Conservation (phyloP, 2,113 vertebrate species). For the Ictalurus furcatus region DNA sequence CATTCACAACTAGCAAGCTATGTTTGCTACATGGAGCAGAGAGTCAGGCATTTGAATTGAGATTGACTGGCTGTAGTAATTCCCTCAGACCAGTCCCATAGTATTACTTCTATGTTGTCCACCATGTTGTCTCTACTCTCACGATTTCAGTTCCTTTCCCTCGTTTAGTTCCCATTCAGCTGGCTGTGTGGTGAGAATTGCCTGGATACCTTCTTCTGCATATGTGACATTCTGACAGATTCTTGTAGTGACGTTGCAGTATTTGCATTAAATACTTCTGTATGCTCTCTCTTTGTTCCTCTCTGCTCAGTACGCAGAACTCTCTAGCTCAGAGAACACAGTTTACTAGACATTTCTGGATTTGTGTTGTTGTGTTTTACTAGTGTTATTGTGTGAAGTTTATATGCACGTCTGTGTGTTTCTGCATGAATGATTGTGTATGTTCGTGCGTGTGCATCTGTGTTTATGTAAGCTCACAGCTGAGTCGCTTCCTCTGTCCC, state of each 20-base stretch:
- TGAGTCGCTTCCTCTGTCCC: conserved; percentile 37
- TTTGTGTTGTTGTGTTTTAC: background rate
- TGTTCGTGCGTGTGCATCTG: conserved; percentile 47
- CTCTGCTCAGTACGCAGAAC: background rate
- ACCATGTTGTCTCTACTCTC: background rate
- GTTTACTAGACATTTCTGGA: background rate
- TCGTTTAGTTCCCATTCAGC: background rate
- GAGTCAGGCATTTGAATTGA: background rate
- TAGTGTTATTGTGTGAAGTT: background rate
- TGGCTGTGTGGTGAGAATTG: background rate
- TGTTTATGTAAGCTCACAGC: conserved; percentile 32
- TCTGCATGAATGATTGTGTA: conserved; percentile 10
- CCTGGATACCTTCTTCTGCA: background rate
- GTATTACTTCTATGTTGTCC: background rate
- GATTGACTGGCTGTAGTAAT: background rate
- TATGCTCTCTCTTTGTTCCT: background rate
- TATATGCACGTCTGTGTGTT: background rate
- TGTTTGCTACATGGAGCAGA: background rate
- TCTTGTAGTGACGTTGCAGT: background rate
- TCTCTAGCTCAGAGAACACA: background rate
- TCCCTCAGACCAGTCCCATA: background rate
- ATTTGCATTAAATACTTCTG: background rate
- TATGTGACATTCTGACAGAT: background rate
- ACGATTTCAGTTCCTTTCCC: background rate
- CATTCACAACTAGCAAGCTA: background rate